Evolutionary conservation across 1,140 invertebrate species (phyloP), one percentile per base, ranked within the genome.

Genomic region (Tribolium madens): DNA sequence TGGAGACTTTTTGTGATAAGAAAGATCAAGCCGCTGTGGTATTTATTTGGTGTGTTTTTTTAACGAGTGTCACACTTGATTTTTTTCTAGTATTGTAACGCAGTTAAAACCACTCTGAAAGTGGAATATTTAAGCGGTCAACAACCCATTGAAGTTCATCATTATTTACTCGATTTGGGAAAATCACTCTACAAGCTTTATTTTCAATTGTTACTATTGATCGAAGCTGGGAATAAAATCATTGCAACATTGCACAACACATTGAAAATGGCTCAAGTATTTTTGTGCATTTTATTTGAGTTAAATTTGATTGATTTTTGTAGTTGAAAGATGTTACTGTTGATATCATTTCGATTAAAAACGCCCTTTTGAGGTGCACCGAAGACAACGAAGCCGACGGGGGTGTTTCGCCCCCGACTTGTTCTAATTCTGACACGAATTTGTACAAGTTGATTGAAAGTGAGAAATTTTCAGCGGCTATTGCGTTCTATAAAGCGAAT

Each of bases 151-250:
- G 78, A 50, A 31, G 72, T 86, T 31, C 86, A 86, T 7, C 81
- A 89, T 13, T 90, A 91, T 80, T 84, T 92, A 0, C 79, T 93
- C 6, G 94, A 96, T 76, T 85, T 97, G 18, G 96, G 95, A 12
- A 91, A 93, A 80, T 91, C 93, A 53, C 87, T 98, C 6, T 98
- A 98, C 86, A 97, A 97, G 84, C 88, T 99, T 2, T 95, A 98
- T 84, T 98, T 99, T 83, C 97, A 99, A 84, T 87, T 98, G 9
- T 87, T 98, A 6, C 86, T 98, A 15, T 87, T 99, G 1, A 91
- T 97, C 53, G 97, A 99, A 87, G 94, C 95, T 12, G 96, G 95
- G 80, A 93, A 95, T 82, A 98, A 98, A 87, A 93, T 98, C 89
- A 88, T 97, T 68, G 85, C 87, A 0, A 87, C 90, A 0, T 85